These are phyloP conservation scores for Altica lythri DNA, from an alignment of 2,888 invertebrate genomes.

Conservation along the genomic window DNA sequence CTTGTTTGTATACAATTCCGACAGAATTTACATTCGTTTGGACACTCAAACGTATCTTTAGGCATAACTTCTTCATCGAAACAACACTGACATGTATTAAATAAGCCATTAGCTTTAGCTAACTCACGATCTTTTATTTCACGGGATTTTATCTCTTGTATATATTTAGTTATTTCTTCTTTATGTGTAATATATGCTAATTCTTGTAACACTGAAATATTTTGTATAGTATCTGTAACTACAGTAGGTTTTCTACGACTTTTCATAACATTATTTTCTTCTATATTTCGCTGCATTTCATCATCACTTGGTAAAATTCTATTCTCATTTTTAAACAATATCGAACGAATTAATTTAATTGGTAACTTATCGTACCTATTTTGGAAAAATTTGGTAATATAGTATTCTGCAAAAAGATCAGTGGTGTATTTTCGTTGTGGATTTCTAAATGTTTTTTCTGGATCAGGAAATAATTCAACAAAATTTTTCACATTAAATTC, in stretches of 20 bases:
- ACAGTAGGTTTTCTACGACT: slow-evolving; percentile 17
- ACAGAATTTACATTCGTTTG: slow-evolving; percentile 58
- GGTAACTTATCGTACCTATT: slow-evolving; percentile 37
- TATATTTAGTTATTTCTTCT: slow-evolving; percentile 44
- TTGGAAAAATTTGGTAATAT: slow-evolving; percentile 35
- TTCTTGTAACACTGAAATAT: slow-evolving; percentile 53
- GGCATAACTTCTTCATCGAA: slow-evolving; percentile 60
- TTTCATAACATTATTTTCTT: slow-evolving; percentile 16
- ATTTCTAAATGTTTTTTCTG: slow-evolving; percentile 45
- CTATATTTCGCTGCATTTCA: neutral
- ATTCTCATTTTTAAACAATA: slow-evolving; percentile 5
- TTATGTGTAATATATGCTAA: slow-evolving; percentile 50
- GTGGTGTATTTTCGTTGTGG: slow-evolving; percentile 29
- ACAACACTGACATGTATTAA: slow-evolving; percentile 62
- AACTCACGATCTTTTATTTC: slow-evolving; percentile 36
- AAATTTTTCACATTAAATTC: slow-evolving; percentile 57
- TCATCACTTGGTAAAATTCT: slow-evolving; percentile 16
- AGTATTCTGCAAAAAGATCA: slow-evolving; percentile 21
- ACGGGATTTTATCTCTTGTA: slow-evolving; percentile 39
- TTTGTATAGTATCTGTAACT: slow-evolving; percentile 34
- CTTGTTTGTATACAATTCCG: slow-evolving; percentile 54
- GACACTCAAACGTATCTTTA: slow-evolving; percentile 54
- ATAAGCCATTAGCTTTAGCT: slow-evolving; percentile 52
- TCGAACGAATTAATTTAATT: slow-evolving; percentile 24
- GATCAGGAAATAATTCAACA: slow-evolving; percentile 57